Conservation (phyloP, 2,888 invertebrate genomes). For the Nomada fucata region DNA sequence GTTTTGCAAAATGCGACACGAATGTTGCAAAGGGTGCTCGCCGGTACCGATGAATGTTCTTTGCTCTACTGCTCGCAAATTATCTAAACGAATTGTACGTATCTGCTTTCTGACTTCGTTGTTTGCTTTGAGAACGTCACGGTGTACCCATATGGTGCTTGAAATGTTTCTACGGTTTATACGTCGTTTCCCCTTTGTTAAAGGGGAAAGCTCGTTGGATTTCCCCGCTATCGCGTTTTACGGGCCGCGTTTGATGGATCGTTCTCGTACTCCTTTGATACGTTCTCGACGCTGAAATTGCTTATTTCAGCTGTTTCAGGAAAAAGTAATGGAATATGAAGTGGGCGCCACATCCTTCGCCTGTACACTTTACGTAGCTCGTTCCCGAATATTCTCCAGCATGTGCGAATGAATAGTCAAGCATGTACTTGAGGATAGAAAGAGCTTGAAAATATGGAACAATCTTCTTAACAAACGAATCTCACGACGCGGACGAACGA, state of each 20-base stretch:
- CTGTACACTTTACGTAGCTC: neutral
- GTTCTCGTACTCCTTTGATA: neutral
- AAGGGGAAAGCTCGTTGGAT: constrained; percentile 46
- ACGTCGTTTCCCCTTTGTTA: neutral
- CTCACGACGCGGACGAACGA: neutral
- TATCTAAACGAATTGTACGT: neutral
- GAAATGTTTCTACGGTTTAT: constrained; percentile 22
- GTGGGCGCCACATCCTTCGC: neutral
- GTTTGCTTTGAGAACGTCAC: constrained; percentile 5
- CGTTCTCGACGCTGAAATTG: neutral
- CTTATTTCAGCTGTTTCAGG: neutral
- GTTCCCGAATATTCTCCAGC: neutral
- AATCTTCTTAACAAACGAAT: too few relatives aligned
- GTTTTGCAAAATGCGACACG: neutral
- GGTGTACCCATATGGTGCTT: constrained; percentile 57
- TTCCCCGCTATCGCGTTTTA: neutral
- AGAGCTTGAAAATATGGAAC: too few relatives aligned
- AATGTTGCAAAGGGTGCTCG: neutral
- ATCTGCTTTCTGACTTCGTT: neutral
- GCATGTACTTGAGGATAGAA: too few relatives aligned
- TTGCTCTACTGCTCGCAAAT: neutral
- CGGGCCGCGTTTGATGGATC: neutral
- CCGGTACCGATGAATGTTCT: neutral
- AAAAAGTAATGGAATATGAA: neutral
- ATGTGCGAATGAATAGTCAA: neutral